phyloP scores from a whole-genome alignment of 2,888 invertebrate species.

The Ditylenchus weischeri region DNA sequence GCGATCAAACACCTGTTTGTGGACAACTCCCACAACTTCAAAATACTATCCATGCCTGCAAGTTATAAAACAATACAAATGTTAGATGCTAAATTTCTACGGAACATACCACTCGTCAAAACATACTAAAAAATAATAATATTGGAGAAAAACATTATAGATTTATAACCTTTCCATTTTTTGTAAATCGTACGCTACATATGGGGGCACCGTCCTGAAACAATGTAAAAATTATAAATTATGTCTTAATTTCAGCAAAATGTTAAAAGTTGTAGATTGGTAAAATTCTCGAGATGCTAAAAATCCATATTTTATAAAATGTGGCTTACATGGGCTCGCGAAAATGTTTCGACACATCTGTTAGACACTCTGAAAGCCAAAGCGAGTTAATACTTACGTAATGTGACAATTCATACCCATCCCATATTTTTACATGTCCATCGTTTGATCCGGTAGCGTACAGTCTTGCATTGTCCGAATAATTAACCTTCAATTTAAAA shows the following conservation, averaged over 20 bases:
- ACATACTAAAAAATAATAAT: constrained; percentile 72
- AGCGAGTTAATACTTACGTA: too few species aligned
- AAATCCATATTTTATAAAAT: too few species aligned
- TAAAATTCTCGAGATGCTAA: too few species aligned
- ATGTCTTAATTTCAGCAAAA: too few species aligned
- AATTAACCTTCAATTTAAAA: constrained; percentile 61
- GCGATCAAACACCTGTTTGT: constrained; percentile 94
- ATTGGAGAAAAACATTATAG: not conserved
- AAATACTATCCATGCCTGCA: constrained; percentile 89
- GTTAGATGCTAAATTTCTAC: too few species aligned
- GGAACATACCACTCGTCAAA: constrained; percentile 65
- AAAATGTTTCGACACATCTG: constrained; percentile 86
- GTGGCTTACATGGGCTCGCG: constrained; percentile 72
- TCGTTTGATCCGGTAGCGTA: constrained; percentile 73
- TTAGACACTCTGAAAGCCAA: constrained; percentile 59
- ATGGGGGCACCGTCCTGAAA: constrained; percentile 78
- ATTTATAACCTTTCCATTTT: constrained; percentile 82
- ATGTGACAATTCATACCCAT: constrained; percentile 20
- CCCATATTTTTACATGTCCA: constrained; percentile 69
- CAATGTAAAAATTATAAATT: too few species aligned
- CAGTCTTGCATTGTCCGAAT: constrained; percentile 71
- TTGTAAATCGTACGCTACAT: constrained; percentile 85
- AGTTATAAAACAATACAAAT: too few species aligned
- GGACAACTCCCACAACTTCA: constrained; percentile 95
- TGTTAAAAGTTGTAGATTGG: too few species aligned